Evolutionary conservation across 2,888 invertebrate genomes (phyloP).

Genomic region (Pristionchus mayeri): DNA sequence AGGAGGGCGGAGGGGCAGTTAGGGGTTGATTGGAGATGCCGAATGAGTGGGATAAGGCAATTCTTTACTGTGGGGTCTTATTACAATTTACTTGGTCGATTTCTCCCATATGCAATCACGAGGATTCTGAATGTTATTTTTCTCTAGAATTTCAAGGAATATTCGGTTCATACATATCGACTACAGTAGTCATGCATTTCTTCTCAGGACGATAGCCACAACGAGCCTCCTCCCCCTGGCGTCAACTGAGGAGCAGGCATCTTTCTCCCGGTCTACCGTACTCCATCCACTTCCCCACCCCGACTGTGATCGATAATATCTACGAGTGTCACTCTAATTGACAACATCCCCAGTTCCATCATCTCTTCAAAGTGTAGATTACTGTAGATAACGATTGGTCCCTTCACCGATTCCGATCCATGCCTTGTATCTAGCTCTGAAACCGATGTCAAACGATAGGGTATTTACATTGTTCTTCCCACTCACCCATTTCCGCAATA

Average conservation of each 20-base stretch:
- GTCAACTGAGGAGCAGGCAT: not conserved
- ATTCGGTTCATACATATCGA: too few relatives aligned
- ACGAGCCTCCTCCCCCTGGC: constrained; percentile 46
- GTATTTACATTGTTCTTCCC: constrained; percentile 23
- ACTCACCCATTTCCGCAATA: constrained; percentile 2
- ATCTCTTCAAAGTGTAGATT: not conserved
- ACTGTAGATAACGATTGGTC: constrained; percentile 13
- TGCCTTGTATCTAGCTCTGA: constrained; percentile 1
- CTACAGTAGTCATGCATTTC: not conserved
- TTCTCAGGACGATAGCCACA: constrained; percentile 14
- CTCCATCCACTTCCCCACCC: not conserved
- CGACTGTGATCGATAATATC: constrained; percentile 35
- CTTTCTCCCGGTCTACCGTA: not conserved
- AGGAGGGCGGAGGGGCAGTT: too few relatives aligned
- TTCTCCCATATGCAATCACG: too few relatives aligned
- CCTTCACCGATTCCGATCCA: not conserved
- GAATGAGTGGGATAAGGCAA: too few relatives aligned
- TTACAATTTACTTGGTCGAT: too few relatives aligned
- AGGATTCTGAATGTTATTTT: too few relatives aligned
- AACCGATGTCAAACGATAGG: constrained; percentile 35
- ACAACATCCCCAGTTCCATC: not conserved
- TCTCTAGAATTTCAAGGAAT: too few relatives aligned
- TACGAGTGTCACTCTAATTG: constrained; percentile 35
- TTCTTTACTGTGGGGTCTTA: too few relatives aligned
- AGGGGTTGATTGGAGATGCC: too few relatives aligned